Base-by-base conservation (phyloP, 2,113 vertebrate species). In the Tragelaphus imberbis region DNA sequence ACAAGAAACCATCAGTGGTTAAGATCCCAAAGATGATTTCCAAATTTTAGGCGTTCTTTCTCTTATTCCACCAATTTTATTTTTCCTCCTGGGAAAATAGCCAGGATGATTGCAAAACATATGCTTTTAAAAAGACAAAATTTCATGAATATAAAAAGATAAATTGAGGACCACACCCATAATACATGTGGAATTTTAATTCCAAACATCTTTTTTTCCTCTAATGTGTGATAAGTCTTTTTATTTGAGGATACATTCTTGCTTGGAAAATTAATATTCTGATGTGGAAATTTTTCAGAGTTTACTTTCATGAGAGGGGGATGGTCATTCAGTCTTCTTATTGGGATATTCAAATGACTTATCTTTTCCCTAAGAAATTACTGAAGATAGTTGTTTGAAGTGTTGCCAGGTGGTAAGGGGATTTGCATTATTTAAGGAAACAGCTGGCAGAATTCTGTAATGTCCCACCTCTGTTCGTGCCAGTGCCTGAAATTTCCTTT, bases 51-150 rank as follows among this genome's bases (percentile, higher is more conserved):
- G 6, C 58, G 12, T 71, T 36, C 55, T 88, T 91, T 17, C 56
- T 63, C 88, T 91, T 56, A 85, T 51, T 92, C 61, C 25, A 61
- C 27, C 55, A 33, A 7, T 53, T 27, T 84, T 71, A 55, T 84
- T 93, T 79, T 33, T 8, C 17, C 55, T 61, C 58, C 90, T 95
- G 92, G 97, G 97, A 96, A 92, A 95, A 77, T 47, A 59, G 95
- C 96, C 97, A 97, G 85, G n/a, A 40, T 40, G 65, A 79, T 97
- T 92, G 92, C 96, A 96, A 96, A 97, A 97, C 63, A 23, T 65
- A 53, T 71, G 36, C 80, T 90, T 84, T 88, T 80, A 51, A 94
- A 92, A 91, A 94, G 81, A 63, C 75, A 56, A 55, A 95, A 77
- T 27, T 97, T 95, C 30, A 21, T 13, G 25, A 95, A 63, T 82